Percentiles rank a stretch among this genome's conserved stretches.
Evolutionary conservation across 1,140 invertebrate species (phyloP).

Genomic region (Drosophila nikananu): DNA sequence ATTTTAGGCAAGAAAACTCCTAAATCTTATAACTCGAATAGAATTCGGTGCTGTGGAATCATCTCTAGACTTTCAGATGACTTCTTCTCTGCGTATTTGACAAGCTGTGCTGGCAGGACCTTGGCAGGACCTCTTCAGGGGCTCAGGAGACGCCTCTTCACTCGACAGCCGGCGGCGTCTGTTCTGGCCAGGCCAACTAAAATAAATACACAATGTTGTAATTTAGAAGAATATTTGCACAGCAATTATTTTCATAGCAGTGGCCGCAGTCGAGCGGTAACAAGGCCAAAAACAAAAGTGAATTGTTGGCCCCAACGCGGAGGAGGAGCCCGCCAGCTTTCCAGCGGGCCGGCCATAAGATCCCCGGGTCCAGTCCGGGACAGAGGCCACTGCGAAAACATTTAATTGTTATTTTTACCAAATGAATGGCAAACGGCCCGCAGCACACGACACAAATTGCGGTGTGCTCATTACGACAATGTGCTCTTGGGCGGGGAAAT

Average conservation of each 20-base stretch:
- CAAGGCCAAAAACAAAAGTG: conserved; percentile 75
- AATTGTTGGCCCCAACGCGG: conserved; percentile 61
- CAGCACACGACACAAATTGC: conserved; percentile 81
- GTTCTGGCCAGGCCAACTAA: conserved; percentile 57
- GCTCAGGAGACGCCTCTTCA: conserved; percentile 42
- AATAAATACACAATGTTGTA: conserved; percentile 79
- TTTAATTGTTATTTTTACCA: conserved; percentile 84
- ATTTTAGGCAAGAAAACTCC: no score
- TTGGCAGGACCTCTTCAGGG: conserved; percentile 40
- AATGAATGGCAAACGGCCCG: conserved; percentile 82
- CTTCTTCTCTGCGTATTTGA: conserved; percentile 15
- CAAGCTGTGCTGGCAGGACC: conserved; percentile 36
- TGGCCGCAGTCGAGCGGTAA: conserved; percentile 45
- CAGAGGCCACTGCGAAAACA: conserved; percentile 78
- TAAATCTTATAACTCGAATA: neutral
- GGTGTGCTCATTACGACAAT: conserved; percentile 82
- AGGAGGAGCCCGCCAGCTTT: conserved; percentile 12
- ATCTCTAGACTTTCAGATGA: neutral
- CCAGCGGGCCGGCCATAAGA: conserved; percentile 17
- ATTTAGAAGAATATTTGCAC: conserved; percentile 78
- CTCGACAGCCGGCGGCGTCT: conserved; percentile 31
- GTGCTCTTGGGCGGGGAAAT: conserved; percentile 32
- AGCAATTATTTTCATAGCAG: conserved; percentile 76
- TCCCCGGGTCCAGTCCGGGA: conserved; percentile 35
- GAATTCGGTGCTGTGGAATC: no score